These are phyloP conservation scores for Neomonachus schauinslandi DNA, from an alignment of 2,113 vertebrate species.

Conservation along the genomic window DNA sequence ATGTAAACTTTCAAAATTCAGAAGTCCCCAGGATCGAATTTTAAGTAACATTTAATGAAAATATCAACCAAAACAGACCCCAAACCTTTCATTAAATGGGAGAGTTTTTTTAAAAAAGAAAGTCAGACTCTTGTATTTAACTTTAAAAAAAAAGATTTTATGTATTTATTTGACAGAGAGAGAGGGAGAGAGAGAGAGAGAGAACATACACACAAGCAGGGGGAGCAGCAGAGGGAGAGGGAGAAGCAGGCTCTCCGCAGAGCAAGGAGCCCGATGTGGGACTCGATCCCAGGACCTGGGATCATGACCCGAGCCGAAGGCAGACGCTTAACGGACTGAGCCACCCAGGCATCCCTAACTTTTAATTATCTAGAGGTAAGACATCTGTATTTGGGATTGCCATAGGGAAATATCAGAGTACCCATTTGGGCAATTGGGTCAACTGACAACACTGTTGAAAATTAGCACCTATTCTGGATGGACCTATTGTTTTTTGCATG, in stretches of 20 bases:
- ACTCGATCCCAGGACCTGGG: background rate
- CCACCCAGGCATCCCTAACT: background rate
- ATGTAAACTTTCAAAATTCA: slow-evolving; percentile 4
- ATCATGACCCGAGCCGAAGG: no score
- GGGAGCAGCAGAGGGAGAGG: background rate
- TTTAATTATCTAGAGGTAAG: slow-evolving; percentile 14
- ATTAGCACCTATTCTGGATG: background rate
- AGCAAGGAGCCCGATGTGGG: background rate
- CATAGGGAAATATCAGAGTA: background rate
- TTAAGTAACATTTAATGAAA: background rate
- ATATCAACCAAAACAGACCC: background rate
- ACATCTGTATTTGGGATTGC: background rate
- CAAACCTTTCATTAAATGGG: background rate
- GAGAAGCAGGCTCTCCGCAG: background rate
- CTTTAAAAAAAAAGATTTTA: background rate
- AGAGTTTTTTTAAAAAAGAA: background rate
- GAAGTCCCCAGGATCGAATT: background rate
- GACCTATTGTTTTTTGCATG: background rate
- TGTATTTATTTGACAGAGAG: background rate
- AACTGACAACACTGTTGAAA: background rate
- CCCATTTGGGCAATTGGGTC: background rate
- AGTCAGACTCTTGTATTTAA: background rate
- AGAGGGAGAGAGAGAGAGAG: no score
- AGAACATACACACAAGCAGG: background rate
- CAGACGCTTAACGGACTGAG: background rate